Evolutionary conservation across 2,888 invertebrate genomes (phyloP).

Genomic region (Serripes groenlandicus): DNA sequence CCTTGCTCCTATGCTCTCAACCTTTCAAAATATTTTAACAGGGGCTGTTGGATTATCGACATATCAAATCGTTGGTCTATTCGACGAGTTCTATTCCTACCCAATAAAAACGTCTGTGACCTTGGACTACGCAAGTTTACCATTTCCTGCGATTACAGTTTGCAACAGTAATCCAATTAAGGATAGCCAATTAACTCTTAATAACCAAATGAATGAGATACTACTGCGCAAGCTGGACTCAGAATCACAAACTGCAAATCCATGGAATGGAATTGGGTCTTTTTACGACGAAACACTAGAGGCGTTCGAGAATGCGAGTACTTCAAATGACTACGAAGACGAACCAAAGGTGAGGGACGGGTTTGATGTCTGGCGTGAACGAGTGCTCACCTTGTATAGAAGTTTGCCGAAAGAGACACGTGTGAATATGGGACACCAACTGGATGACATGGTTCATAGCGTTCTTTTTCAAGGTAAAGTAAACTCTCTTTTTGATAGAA

Average conservation of each 20-base stretch:
- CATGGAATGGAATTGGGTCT: background rate
- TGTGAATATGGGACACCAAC: background rate
- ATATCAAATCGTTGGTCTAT: conserved; percentile 29
- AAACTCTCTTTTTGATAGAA: too few species aligned
- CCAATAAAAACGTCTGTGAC: conserved; percentile 63
- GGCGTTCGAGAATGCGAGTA: background rate
- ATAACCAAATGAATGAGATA: background rate
- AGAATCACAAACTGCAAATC: background rate
- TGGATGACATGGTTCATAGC: background rate
- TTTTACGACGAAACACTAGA: background rate
- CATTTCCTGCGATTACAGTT: conserved; percentile 71
- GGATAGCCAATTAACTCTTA: background rate
- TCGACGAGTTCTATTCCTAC: conserved; percentile 51
- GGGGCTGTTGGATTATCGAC: conserved; percentile 51
- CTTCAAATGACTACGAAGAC: background rate
- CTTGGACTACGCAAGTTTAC: conserved; percentile 58
- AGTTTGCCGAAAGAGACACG: background rate
- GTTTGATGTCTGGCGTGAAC: conserved; percentile 1
- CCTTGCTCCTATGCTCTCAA: background rate
- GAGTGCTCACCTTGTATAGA: background rate
- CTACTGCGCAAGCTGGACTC: background rate
- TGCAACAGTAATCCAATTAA: conserved; percentile 73
- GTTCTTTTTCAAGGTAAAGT: too few species aligned
- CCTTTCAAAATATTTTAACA: conserved; percentile 2
- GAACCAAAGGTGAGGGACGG: background rate